A percentile compares a stretch with the other conserved stretches of the same genome.
These are phyloP conservation scores for Nymphalis polychloros DNA, from an alignment of 2,888 invertebrate species.

Conservation along the genomic window DNA sequence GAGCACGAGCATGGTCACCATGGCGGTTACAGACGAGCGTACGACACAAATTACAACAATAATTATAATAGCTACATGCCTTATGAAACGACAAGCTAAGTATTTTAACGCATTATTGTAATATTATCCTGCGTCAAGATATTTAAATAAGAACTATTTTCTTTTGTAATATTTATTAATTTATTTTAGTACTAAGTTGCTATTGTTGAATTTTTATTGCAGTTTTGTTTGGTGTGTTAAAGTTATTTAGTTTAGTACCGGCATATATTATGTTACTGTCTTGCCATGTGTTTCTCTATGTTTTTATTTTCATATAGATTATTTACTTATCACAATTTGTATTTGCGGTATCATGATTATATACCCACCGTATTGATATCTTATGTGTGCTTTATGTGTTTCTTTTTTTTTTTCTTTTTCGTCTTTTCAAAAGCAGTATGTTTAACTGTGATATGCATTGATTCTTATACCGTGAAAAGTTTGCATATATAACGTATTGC, in stretches of 20 bases:
- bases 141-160: not conserved
- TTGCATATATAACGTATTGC: not conserved
- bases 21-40: constrained; percentile 79
- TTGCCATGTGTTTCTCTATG: not conserved
- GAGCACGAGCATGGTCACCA: constrained; percentile 79
- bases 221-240: constrained; percentile 54
- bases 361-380: constrained; percentile 15
- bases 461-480: constrained; percentile 10
- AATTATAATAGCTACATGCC: constrained; percentile 72
- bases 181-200: constrained; percentile 48
- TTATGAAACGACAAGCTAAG: constrained; percentile 59
- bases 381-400: not conserved
- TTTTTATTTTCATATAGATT: constrained; percentile 7
- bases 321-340: constrained; percentile 14
- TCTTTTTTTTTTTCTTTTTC: not conserved
- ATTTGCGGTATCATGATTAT: not conserved
- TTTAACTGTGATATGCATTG: constrained; percentile 62
- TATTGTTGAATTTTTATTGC: constrained; percentile 53
- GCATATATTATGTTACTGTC: constrained; percentile 13
- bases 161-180: constrained; percentile 42
- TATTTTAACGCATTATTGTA: not conserved
- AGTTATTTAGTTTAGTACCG: constrained; percentile 32
- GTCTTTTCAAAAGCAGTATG: constrained; percentile 55
- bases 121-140: not conserved
- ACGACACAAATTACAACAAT: constrained; percentile 71